Evolutionary conservation across 2,888 invertebrate species (phyloP), one percentile per base, ranked within the genome.

Genomic region (Volucella inflata): DNA sequence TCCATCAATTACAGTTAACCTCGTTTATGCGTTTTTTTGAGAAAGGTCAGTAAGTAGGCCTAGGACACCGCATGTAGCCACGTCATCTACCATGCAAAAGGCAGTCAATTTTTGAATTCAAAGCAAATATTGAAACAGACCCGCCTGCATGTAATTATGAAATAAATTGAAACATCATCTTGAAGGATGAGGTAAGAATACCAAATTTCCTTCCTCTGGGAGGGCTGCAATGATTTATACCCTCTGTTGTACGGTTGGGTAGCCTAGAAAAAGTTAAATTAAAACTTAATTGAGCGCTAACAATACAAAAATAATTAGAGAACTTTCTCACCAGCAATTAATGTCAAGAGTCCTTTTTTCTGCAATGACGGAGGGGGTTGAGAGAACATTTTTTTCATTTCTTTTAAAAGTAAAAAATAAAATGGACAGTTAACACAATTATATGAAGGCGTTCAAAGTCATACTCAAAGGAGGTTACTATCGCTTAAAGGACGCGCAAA

Each of bases 201-300:
- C 16, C 21, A 4, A 44, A 44, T 44, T 17, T 14, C 10, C 44
- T 44, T 55, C 30, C 8, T 6, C 8, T 12, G 2, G 6, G 38
- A 11, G 14, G 42, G 55, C 0, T 30, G 46, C 55, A 62, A 60
- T 44, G 53, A 62, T 51, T 72, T 62, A 53, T 53, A 30, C 53
- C 36, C 38, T 57, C 36, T 46, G 36, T 4, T 36, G 36, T 36
- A 57, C 44, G 46, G 57, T 68, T 50, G 36, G 59, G 16, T 36
- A 10, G 30, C 10, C 11, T 44, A 16, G 16, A 57, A 62, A 75
- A 75, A 75, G 75, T 75, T 76, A 67, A 76, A 67, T 76, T 67
- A 76, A 76, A 76, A 67, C 44, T 76, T 76, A 76, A 76, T 67
- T 59, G 75, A 76, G 67, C 67, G 50, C 9, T 36, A 60, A 50